These are phyloP conservation scores for Enteromius thamalakanensis DNA, from an alignment of 2,797 vertebrate species.

Conservation along the genomic window DNA sequence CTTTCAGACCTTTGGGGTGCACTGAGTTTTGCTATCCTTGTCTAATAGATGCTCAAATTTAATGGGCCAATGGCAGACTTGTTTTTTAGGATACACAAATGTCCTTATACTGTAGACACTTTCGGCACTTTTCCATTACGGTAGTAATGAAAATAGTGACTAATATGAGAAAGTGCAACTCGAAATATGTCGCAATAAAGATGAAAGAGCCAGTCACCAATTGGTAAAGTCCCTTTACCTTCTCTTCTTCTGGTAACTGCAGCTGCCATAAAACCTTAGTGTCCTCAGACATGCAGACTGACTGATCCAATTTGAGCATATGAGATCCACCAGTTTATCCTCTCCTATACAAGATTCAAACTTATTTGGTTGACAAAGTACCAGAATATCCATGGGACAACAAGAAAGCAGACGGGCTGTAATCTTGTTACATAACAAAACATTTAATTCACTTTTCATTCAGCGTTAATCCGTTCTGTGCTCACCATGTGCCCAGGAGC, in stretches of 20 bases:
- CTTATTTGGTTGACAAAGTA: slow-evolving; percentile 30
- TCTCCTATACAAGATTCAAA: not conserved
- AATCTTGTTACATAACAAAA: slow-evolving; percentile 63
- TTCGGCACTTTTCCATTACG: not conserved
- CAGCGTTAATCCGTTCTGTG: slow-evolving; percentile 52
- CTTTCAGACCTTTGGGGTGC: not conserved
- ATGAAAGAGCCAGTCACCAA: not conserved
- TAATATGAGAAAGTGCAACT: not conserved
- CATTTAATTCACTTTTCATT: slow-evolving; percentile 58
- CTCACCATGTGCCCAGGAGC: slow-evolving; percentile 42
- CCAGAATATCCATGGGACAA: slow-evolving; percentile 21
- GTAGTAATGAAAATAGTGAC: not conserved
- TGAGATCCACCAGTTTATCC: not conserved
- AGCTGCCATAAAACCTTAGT: not conserved
- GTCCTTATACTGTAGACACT: not conserved
- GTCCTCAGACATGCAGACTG: not conserved
- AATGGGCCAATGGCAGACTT: not conserved
- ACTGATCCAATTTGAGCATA: not conserved
- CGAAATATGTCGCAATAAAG: not conserved
- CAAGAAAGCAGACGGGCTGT: slow-evolving; percentile 41
- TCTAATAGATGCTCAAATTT: not conserved
- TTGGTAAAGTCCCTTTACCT: not conserved
- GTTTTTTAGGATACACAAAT: not conserved
- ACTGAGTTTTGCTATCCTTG: not conserved
- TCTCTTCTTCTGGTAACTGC: too few species aligned